Evolutionary conservation across 2,113 vertebrate species (phyloP).

Genomic region (Mormoops blainvillei): DNA sequence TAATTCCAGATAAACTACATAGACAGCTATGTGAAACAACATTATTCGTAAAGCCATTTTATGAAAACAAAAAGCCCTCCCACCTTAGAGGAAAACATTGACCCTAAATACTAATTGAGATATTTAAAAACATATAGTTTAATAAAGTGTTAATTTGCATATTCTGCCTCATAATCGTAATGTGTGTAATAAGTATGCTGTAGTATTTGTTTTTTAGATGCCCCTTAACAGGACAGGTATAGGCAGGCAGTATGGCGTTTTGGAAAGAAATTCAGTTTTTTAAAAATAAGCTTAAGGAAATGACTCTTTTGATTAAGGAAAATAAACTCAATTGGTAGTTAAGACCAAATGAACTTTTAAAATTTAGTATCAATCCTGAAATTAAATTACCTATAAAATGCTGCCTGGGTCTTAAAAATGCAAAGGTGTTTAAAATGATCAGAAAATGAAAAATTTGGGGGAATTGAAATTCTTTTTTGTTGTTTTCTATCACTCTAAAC

Average conservation of each 20-base stretch:
- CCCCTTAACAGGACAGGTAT: neutral
- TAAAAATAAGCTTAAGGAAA: slow-evolving; percentile 33
- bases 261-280: slow-evolving; percentile 29
- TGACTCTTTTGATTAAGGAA: slow-evolving; percentile 32
- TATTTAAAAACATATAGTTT: slow-evolving; percentile 31
- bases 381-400: slow-evolving; percentile 14
- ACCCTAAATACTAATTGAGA: neutral
- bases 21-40: neutral
- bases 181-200: neutral
- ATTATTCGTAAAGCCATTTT: neutral
- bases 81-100: neutral
- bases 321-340: slow-evolving; percentile 1
- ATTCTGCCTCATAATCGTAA: neutral
- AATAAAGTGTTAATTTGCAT: slow-evolving; percentile 8
- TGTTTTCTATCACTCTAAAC: neutral
- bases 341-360: slow-evolving; percentile 28
- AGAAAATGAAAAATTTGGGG: slow-evolving; percentile 5
- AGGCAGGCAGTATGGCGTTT: neutral
- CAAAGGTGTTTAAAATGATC: slow-evolving; percentile 15
- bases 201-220: neutral
- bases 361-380: neutral
- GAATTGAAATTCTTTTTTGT: neutral
- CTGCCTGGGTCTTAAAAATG: slow-evolving; percentile 13
- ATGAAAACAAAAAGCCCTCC: slow-evolving; percentile 1
- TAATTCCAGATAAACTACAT: neutral